Evolutionary conservation across 2,797 vertebrate genomes (phyloP).

Genomic region (Pterois miles): DNA sequence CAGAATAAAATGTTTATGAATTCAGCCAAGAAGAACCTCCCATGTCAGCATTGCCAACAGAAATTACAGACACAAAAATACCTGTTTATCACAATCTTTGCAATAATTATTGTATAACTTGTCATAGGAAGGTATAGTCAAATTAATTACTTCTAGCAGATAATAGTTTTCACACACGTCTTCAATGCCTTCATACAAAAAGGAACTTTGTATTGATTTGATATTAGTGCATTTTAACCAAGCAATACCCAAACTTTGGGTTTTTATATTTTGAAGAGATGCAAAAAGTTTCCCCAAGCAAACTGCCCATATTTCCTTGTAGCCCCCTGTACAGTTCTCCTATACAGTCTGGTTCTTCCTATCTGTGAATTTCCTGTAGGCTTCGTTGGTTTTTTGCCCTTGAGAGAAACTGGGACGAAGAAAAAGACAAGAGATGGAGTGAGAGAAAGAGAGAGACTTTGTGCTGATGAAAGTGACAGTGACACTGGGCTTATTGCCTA

Average conservation of each 20-base stretch:
- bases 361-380: background rate
- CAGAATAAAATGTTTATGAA: no score
- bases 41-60: no score
- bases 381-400: constrained; percentile 9
- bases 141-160: background rate
- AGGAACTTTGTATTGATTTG: background rate
- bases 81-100: no score
- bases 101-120: no score
- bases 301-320: background rate
- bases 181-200: background rate
- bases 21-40: no score
- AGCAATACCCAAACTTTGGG: background rate
- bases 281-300: background rate
- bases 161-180: background rate
- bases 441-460: constrained; percentile 11
- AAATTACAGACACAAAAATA: no score
- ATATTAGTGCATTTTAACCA: background rate
- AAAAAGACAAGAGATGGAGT: constrained; percentile 6
- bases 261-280: background rate
- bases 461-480: constrained; percentile 74
- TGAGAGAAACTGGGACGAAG: constrained; percentile 15
- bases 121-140: no score
- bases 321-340: background rate
- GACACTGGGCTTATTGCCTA: constrained; percentile 80
- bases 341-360: background rate